Base-by-base conservation (phyloP, 1,140 invertebrate species). In the Drosophila kepulauana region DNA sequence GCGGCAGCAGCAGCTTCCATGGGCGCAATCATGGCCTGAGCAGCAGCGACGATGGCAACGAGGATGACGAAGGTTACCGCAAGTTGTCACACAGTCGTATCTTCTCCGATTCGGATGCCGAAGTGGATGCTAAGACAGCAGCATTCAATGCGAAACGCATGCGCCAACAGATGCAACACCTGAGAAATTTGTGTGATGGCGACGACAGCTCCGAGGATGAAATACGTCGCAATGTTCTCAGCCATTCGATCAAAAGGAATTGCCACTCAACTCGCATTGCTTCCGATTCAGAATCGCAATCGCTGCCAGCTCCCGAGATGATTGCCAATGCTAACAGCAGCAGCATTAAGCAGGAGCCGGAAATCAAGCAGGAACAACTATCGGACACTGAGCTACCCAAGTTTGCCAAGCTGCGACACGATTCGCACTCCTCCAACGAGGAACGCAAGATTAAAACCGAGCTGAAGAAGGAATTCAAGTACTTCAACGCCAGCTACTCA, bases 261-360 rank as follows among this genome's bases (percentile, higher is more conserved):
- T 94, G 93, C 4, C 92, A 93, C 63, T 93, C 91, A 7, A 91
- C 93, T 4, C 93, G 94, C n/a, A 94, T 95, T 35, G 93, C 94
- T 71, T 95, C 94, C 6, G 94, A 95, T 82, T 94, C 91, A 93
- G 91, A 92, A 52, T 92, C 91, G 1, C 91, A 92, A 48, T 92
- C 91, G 16, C 91, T 75, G 56, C 78, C 87, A 0, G 61, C 77
- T 10, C 94, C 94, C 15, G 94, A 95, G 80, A 8, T 43, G 25
- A 61, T 45, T 33, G 20, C 13, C 25, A 13, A 2, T 13, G n/a
- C 41, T 7, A 43, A 43, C 41, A 13, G 11, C 41, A 43, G 11
- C 41, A 43, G 3, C 41, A 71, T 91, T 8, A 91, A 91, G 30
- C 82, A 81, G 13, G 90, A 91, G 38, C 68, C 92, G 66, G 93